Percentiles rank a stretch among this genome's conserved stretches.
Conservation (phyloP, 2,797 vertebrate genomes). For the Pseudochaenichthys georgianus region DNA sequence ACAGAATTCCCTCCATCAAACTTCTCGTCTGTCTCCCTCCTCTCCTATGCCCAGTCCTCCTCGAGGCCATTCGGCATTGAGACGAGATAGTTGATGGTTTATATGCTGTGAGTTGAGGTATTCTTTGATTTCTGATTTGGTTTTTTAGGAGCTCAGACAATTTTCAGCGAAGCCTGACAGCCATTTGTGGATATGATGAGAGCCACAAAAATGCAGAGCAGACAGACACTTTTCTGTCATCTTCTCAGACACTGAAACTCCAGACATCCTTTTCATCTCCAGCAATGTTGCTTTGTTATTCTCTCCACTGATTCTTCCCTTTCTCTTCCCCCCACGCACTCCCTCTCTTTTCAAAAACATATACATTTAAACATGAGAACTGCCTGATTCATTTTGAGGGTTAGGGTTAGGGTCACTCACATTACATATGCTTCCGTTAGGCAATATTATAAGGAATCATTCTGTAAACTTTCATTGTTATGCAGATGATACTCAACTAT, state of each 20-base stretch:
- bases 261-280: conserved; percentile 66
- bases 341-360: conserved; percentile 57
- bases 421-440: too few species aligned
- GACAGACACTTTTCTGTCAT: conserved; percentile 66
- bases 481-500: too few species aligned
- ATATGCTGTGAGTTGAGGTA: conserved; percentile 46
- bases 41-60: conserved; percentile 30
- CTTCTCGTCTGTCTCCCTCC: conserved; percentile 30
- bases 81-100: conserved; percentile 43
- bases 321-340: conserved; percentile 14
- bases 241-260: conserved; percentile 50
- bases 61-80: conserved; percentile 53
- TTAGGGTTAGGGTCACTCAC: too few species aligned
- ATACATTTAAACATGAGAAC: conserved; percentile 78
- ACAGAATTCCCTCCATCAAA: conserved; percentile 57
- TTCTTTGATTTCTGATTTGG: conserved; percentile 71
- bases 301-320: conserved; percentile 28
- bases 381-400: conserved; percentile 58
- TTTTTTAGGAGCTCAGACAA: conserved; percentile 56
- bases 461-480: too few species aligned
- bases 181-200: conserved; percentile 59
- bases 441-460: too few species aligned
- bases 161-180: conserved; percentile 67
- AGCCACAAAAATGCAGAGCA: conserved; percentile 47
- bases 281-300: conserved; percentile 63